Evolutionary conservation across 2,888 invertebrate genomes (phyloP), one percentile per base, ranked within the genome.

Genomic region (Thereva unica): DNA sequence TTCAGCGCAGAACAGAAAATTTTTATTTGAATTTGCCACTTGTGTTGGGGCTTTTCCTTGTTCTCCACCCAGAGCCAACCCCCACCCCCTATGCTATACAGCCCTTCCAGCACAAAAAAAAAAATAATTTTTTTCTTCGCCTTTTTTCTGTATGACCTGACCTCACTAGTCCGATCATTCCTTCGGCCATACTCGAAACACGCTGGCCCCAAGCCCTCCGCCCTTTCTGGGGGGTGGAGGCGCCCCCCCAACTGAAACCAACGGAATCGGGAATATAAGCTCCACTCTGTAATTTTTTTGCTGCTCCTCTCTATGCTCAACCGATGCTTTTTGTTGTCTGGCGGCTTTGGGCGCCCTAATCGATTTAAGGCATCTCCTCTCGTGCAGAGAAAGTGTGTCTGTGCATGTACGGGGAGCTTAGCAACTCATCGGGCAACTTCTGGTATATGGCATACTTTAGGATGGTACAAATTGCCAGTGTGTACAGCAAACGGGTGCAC

Each of bases 1-100:
- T 64, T 64, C 54, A 64, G 40, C 45, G 6, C 55, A 64, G 64
- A 64, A 64, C 54, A 55, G 47, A 64, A 64, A 64, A 64, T 64
- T 64, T 64, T 64, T 64, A 64, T 64, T 64, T 64, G 64, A 64
- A 64, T 64, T 64, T 55, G 44, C 64, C 64, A 64, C 55, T 64
- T 64, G 54, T 64, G 55, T 53, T 54, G 55, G 53, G 54, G 35
- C 54, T 64, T 55, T 64, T 64, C 54, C 40, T 38, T 38, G 44
- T 64, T 45, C 38, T 45, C 44, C 64, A 53, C 44, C 44, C 44
- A 9, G n/a, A n/a, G 9, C 10, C 44, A 45, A 8, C 44, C 44
- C 44, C 9, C n/a, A 45, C 10, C 10, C 10, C 3, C 10, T 45
- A 7, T 9, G n/a, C 12, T 47, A 12, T 47, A 10, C 9, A 47